phyloP scores from a whole-genome alignment of 2,888 invertebrate species.

The Myathropa florea region DNA sequence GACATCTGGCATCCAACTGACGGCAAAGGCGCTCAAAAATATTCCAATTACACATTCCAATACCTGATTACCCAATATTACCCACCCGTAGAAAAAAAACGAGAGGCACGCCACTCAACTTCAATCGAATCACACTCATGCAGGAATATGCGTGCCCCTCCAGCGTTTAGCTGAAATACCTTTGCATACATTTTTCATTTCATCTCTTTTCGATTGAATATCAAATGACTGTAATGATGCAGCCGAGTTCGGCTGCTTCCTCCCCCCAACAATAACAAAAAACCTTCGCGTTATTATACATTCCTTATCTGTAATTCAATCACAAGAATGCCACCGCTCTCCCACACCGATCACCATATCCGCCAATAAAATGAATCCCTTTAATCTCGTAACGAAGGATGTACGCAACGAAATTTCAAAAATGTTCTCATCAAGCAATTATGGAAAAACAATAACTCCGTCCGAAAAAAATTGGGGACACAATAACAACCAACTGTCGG shows the following conservation, averaged over 20 bases:
- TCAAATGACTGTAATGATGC: constrained; percentile 16
- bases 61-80: neutral
- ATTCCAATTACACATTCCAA: neutral
- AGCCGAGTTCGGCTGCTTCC: neutral
- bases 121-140: neutral
- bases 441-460: constrained; percentile 49
- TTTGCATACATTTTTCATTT: neutral
- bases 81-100: neutral
- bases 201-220: constrained; percentile 12
- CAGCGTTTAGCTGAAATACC: neutral
- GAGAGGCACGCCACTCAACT: neutral
- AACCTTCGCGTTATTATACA: constrained; percentile 10
- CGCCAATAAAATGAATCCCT: constrained; percentile 5
- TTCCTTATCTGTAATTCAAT: constrained; percentile 34
- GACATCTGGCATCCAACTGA: too few species aligned
- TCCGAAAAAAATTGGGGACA: constrained; percentile 2
- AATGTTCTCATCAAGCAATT: constrained; percentile 45
- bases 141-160: neutral
- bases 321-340: neutral
- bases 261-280: neutral
- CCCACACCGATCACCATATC: neutral
- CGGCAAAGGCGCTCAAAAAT: neutral
- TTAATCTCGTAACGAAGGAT: neutral
- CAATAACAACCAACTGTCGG: constrained; percentile 26
- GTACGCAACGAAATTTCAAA: neutral